These are phyloP conservation scores for Micrasema minimum DNA, from an alignment of 1,140 invertebrate species.

Conservation along the genomic window DNA sequence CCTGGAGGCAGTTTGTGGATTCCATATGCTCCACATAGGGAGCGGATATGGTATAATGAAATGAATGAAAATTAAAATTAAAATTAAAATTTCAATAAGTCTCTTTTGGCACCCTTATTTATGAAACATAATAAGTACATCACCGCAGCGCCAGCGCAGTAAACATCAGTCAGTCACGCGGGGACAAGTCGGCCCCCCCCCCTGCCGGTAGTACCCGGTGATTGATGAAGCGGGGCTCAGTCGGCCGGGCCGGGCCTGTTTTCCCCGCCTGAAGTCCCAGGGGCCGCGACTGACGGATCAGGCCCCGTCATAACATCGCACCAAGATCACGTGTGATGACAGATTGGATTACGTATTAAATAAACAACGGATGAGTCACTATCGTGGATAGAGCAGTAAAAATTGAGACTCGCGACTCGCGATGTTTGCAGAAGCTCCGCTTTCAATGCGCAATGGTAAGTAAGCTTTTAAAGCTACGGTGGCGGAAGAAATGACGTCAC, in stretches of 20 bases:
- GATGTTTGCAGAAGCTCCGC: neutral
- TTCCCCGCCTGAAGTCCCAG: too few relatives aligned
- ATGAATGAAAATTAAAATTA: too few relatives aligned
- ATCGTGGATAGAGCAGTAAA: neutral
- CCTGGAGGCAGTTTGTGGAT: too few relatives aligned
- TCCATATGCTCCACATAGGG: too few relatives aligned
- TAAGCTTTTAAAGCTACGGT: too few relatives aligned
- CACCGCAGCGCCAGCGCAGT: neutral
- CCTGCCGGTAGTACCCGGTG: too few relatives aligned
- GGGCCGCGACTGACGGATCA: conserved; percentile 6
- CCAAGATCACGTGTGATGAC: neutral
- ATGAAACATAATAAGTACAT: neutral
- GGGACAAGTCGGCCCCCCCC: neutral
- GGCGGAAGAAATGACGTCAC: too few relatives aligned
- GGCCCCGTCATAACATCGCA: neutral
- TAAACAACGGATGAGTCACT: conserved; percentile 1
- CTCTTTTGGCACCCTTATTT: too few relatives aligned
- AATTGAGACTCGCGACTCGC: neutral
- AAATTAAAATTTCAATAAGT: too few relatives aligned
- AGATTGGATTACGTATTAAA: conserved; percentile 10
- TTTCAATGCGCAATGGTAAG: too few relatives aligned
- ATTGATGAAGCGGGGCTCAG: too few relatives aligned
- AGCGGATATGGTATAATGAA: too few relatives aligned
- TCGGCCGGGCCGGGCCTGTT: neutral
- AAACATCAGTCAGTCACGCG: neutral